phyloP scores from a whole-genome alignment of 1,140 invertebrate species.

The Leptopilina clavipes region DNA sequence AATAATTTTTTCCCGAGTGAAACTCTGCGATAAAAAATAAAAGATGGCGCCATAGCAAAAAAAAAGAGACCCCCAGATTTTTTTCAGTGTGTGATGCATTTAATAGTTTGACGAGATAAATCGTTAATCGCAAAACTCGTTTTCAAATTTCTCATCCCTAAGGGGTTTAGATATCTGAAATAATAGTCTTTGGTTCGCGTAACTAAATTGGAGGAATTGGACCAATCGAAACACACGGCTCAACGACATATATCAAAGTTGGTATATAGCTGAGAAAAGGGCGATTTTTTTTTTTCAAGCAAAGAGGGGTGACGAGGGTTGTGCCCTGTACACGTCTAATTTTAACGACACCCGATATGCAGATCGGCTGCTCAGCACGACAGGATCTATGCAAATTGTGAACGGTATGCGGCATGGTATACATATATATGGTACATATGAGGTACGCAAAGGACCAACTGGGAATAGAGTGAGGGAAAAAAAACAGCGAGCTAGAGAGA shows the following conservation, averaged over 20 bases:
- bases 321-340: constrained; percentile 65
- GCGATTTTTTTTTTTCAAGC: constrained; percentile 47
- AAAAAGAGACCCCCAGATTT: no score
- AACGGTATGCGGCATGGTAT: constrained; percentile 44
- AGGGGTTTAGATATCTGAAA: constrained; percentile 19
- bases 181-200: constrained; percentile 39
- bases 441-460: constrained; percentile 49
- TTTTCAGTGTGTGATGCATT: no score
- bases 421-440: constrained; percentile 43
- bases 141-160: not conserved
- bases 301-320: constrained; percentile 50
- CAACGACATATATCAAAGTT: constrained; percentile 35
- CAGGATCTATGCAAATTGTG: constrained; percentile 71
- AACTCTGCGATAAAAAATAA: no score
- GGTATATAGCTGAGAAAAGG: constrained; percentile 45
- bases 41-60: no score
- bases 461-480: constrained; percentile 44
- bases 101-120: no score
- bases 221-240: constrained; percentile 49
- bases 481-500: constrained; percentile 17
- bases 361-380: constrained; percentile 59
- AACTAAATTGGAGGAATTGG: constrained; percentile 45
- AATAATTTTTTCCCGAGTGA: no score
- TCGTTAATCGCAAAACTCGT: no score
- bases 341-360: constrained; percentile 73